These are phyloP conservation scores for Trachelus tabidus DNA, from an alignment of 2,888 invertebrate genomes.

Conservation along the genomic window DNA sequence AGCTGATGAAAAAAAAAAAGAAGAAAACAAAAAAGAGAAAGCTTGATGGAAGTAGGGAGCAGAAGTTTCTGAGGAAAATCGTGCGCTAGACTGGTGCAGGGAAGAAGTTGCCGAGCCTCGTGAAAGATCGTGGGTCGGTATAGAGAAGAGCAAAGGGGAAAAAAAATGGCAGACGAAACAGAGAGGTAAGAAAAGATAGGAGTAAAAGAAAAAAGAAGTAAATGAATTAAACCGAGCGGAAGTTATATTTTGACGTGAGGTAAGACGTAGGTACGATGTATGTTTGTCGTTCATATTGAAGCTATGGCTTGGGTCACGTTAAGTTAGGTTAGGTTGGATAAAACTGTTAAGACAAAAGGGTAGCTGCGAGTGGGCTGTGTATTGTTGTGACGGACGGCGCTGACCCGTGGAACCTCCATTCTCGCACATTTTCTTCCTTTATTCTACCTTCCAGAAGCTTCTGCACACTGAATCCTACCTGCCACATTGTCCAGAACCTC, in stretches of 20 bases:
- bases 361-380: slow-evolving; percentile 36
- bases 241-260: slow-evolving; percentile 1
- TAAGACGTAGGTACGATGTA: no score
- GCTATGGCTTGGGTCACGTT: background rate
- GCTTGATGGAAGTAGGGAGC: slow-evolving; percentile 21
- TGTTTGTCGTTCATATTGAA: background rate
- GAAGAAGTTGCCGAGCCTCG: slow-evolving; percentile 15
- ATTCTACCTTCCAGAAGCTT: slow-evolving; percentile 19
- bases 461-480: slow-evolving; percentile 20
- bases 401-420: slow-evolving; percentile 54
- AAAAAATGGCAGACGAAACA: slow-evolving; percentile 9
- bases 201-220: slow-evolving; percentile 19
- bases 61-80: slow-evolving; percentile 2
- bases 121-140: background rate
- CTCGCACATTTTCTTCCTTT: slow-evolving; percentile 29
- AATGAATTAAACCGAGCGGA: slow-evolving; percentile 38
- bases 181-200: slow-evolving; percentile 25
- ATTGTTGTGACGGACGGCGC: slow-evolving; percentile 55
- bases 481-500: slow-evolving; percentile 12
- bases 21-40: background rate
- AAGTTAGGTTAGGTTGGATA: background rate
- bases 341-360: no score
- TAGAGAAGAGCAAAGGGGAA: slow-evolving; percentile 8
- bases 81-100: slow-evolving; percentile 1
- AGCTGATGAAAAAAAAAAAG: slow-evolving; percentile 6